phyloP scores from a whole-genome alignment of 2,113 vertebrate genomes.

The Verasper variegatus region DNA sequence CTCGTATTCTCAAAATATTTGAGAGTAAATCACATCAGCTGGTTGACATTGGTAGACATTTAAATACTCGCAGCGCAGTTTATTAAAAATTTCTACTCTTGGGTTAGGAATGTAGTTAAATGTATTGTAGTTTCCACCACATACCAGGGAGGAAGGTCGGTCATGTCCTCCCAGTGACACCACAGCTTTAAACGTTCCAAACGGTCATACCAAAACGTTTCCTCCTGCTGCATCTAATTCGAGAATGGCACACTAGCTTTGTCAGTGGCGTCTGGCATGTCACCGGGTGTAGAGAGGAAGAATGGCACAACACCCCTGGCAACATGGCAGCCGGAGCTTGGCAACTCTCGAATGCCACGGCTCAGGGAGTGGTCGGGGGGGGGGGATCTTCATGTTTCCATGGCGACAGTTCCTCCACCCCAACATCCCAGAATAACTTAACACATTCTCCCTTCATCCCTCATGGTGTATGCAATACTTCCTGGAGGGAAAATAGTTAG shows the following conservation, averaged over 20 bases:
- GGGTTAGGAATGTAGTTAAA: too few relatives aligned
- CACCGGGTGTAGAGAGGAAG: slow-evolving; percentile 36
- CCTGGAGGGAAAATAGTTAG: slow-evolving; percentile 57
- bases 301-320: slow-evolving; percentile 57
- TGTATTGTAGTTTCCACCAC: neutral
- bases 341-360: slow-evolving; percentile 58
- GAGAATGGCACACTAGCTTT: slow-evolving; percentile 31
- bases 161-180: neutral
- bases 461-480: slow-evolving; percentile 57
- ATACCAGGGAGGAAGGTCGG: neutral
- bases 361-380: slow-evolving; percentile 60
- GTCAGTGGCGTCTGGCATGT: slow-evolving; percentile 40
- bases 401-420: slow-evolving; percentile 60
- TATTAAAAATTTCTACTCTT: too few relatives aligned
- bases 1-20: too few relatives aligned
- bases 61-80: too few relatives aligned
- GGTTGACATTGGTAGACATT: too few relatives aligned
- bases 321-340: slow-evolving; percentile 59
- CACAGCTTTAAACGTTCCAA: neutral
- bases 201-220: slow-evolving; percentile 38
- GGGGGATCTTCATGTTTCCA: slow-evolving; percentile 71
- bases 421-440: slow-evolving; percentile 75
- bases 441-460: slow-evolving; percentile 65
- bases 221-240: slow-evolving; percentile 24
- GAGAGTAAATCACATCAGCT: too few relatives aligned